Conservation (phyloP, 2,888 invertebrate species). For the Mylabris sibirica region DNA sequence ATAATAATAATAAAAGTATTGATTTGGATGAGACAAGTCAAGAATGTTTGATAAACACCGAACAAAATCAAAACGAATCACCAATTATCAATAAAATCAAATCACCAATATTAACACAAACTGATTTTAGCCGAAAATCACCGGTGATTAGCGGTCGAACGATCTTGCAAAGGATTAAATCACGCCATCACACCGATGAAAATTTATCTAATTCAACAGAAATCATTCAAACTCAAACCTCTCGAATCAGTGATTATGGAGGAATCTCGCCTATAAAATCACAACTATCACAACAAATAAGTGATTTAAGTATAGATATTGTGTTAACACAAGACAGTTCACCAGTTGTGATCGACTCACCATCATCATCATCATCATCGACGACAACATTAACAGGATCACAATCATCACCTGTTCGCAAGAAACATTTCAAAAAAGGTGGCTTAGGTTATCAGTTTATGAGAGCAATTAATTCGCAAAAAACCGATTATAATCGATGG, state of each 20-base stretch:
- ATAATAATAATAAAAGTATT: neutral
- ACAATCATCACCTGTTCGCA: constrained; percentile 39
- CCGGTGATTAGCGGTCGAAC: constrained; percentile 41
- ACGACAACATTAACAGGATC: constrained; percentile 41
- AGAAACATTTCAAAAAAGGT: constrained; percentile 61
- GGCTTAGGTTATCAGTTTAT: constrained; percentile 62
- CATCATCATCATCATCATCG: constrained; percentile 16
- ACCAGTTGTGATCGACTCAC: constrained; percentile 29
- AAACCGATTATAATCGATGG: constrained; percentile 63
- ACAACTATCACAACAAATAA: constrained; percentile 20
- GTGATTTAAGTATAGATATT: constrained; percentile 32
- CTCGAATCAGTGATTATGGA: constrained; percentile 19
- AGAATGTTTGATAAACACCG: neutral
- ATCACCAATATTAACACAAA: constrained; percentile 42
- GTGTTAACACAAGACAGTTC: constrained; percentile 40
- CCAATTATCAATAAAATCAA: constrained; percentile 39
- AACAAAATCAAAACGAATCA: constrained; percentile 31
- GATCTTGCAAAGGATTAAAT: constrained; percentile 31
- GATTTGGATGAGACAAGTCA: neutral
- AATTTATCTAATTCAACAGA: constrained; percentile 30
- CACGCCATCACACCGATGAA: constrained; percentile 20
- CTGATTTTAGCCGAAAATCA: constrained; percentile 29
- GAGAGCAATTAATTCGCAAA: constrained; percentile 62
- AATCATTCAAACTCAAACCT: constrained; percentile 30
- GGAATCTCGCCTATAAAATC: constrained; percentile 20